Base-by-base conservation (phyloP, 2,797 vertebrate genomes). In the Sarcoramphus papa region DNA sequence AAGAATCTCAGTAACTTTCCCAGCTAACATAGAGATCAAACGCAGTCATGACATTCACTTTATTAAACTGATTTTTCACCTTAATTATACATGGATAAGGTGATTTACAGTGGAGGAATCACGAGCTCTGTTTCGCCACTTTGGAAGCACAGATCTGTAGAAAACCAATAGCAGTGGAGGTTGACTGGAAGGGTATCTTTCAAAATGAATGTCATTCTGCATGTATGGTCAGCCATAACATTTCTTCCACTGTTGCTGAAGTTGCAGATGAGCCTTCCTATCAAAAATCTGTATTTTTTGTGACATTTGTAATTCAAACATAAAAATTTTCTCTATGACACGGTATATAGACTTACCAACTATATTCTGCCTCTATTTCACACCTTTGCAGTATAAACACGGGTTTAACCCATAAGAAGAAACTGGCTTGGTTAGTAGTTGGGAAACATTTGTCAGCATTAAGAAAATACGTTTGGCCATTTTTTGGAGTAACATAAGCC, bases 51-150 rank as follows among this genome's bases (percentile, higher is more conserved):
- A 85, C 10, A 69, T 56, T 86, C 20, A 60, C 31, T 82, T 95
- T 82, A 88, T 93, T 92, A 93, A 96, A 93, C 40, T 83, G 70
- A 89, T 94, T 92, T 96, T 92, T 96, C 85, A 85, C 72, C 70
- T 82, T 76, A 69, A 85, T 93, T 93, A 60, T 59, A 47, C 14
- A 56, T 6, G 33, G 47, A 50, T 74, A 90, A 59, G 47, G 64
- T 65, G 40, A 93, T 90, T 86, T 77, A 82, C 4, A 80, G 51
- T 5, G 12, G 22, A 67, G n/a, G 47, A 88, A 51, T 45, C 54
- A 24, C 2, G 4, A 92, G 51, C 62, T 90, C 31, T 67, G 14
- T 43, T 84, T 65, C 2, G 2, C 40, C 40, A 19, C 31, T 65
- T 22, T 5, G 22, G 31, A 86, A 75, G 51, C 13, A 76, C 33